Base-by-base conservation (phyloP, 2,888 invertebrate genomes). In the Sinodicranocentrus sp. region DNA sequence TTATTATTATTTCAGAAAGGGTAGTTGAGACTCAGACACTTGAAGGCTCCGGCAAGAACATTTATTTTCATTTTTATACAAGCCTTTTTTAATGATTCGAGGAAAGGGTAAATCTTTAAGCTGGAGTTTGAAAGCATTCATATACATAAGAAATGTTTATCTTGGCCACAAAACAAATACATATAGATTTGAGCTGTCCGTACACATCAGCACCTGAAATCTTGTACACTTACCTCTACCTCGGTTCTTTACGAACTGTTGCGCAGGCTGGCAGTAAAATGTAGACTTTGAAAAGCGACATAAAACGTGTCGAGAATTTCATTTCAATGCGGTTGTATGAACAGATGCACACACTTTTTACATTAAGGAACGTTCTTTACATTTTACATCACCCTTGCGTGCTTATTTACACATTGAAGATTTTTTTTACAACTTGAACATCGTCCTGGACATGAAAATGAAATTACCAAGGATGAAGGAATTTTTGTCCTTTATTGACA, bases 11-110 rank as follows among this genome's bases (percentile, higher is more conserved):
- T n/a, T n/a, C n/a, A n/a, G n/a, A n/a, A n/a, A n/a, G n/a, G n/a
- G 33, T 63, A 63, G 65, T 44, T n/a, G 57, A n/a, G 59, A 78
- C 33, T 25, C 71, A 79, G 79, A 79, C 79, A 78, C 77, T 61
- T 78, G 57, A 13, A 70, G 79, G 79, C 79, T 79, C 79, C 79
- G 71, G 68, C 23, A 33, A 0, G 39, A 26, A 43, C 21, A 54
- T 67, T 70, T 70, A 59, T 43, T 70, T 44, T 43, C 33, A 78
- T n/a, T 71, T 79, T 28, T 15, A 63, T 63, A 63, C 39, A 48
- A 28, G 44, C 33, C n/a, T n/a, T 57, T 57, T 70, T 68, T 43
- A 70, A 79, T 63, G 70, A 71, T 61, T 79, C 79, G 17, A 79
- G 28, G 71, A 79, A 70, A 71, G 63, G 63, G 61, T 61, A 59